Evolutionary conservation across 2,888 invertebrate genomes (phyloP).

Genomic region (Endotricha flammealis): DNA sequence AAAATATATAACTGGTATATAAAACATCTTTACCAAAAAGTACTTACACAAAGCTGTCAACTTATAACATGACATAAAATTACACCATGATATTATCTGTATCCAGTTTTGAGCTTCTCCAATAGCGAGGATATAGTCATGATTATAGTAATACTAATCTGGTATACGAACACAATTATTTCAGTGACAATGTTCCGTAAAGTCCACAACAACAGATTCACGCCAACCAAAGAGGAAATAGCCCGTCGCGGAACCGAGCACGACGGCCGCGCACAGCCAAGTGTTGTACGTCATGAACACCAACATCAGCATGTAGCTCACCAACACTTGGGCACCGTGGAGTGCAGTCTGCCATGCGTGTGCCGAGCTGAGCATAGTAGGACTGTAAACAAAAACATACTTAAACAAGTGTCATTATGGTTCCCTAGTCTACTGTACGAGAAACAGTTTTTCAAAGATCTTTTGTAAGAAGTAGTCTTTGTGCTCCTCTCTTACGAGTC

Average conservation of each 20-base stretch:
- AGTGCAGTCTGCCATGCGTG: constrained; percentile 92
- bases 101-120: constrained; percentile 51
- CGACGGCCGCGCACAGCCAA: constrained; percentile 94
- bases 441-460: no score
- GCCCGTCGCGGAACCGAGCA: constrained; percentile 92
- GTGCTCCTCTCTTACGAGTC: no score
- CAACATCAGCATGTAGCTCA: constrained; percentile 96
- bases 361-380: constrained; percentile 88
- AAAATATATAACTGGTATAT: constrained; percentile 64
- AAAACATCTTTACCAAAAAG: constrained; percentile 52
- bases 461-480: no score
- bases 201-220: constrained; percentile 94
- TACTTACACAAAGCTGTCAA: constrained; percentile 53
- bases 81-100: constrained; percentile 53
- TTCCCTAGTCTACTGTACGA: no score
- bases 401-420: no score
- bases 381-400: constrained; percentile 77
- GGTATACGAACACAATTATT: constrained; percentile 27
- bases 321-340: constrained; percentile 92
- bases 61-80: constrained; percentile 59
- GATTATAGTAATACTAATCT: constrained; percentile 44
- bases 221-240: constrained; percentile 98
- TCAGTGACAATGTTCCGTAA: constrained; percentile 97
- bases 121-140: constrained; percentile 43
- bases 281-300: constrained; percentile 98